These are phyloP conservation scores for Germaria angustata DNA, from an alignment of 2,888 invertebrate species.

Conservation along the genomic window DNA sequence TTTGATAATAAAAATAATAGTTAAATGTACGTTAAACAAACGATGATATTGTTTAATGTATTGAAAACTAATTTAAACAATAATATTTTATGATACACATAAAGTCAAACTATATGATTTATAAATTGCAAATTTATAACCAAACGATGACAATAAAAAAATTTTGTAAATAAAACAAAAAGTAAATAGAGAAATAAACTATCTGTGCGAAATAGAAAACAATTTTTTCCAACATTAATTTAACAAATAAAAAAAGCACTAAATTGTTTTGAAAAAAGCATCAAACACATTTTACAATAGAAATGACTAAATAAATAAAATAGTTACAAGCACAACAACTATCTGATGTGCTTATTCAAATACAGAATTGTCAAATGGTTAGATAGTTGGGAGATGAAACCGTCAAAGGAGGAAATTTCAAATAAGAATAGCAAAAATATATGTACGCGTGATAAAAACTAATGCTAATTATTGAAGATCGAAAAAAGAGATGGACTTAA, in stretches of 20 bases:
- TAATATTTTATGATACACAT: constrained; percentile 50
- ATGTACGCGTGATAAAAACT: too few relatives aligned
- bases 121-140: constrained; percentile 53
- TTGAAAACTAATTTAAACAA: constrained; percentile 60
- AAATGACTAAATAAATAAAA: constrained; percentile 38
- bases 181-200: constrained; percentile 2
- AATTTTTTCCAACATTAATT: constrained; percentile 32
- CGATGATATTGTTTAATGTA: constrained; percentile 61
- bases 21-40: constrained; percentile 35
- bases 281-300: constrained; percentile 33
- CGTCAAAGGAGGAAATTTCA: too few relatives aligned
- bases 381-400: too few relatives aligned
- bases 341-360: constrained; percentile 13
- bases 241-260: constrained; percentile 13
- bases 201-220: constrained; percentile 2
- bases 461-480: too few relatives aligned
- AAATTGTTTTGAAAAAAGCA: constrained; percentile 16
- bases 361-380: too few relatives aligned
- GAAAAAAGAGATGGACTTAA: too few relatives aligned
- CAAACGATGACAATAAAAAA: constrained; percentile 50
- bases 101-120: constrained; percentile 47
- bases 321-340: constrained; percentile 7
- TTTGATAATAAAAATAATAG: constrained; percentile 51
- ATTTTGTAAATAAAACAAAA: constrained; percentile 29
- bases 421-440: too few relatives aligned